These are phyloP conservation scores for Drosophila pseudotalamancana DNA, from an alignment of 2,888 invertebrate species.

Conservation along the genomic window DNA sequence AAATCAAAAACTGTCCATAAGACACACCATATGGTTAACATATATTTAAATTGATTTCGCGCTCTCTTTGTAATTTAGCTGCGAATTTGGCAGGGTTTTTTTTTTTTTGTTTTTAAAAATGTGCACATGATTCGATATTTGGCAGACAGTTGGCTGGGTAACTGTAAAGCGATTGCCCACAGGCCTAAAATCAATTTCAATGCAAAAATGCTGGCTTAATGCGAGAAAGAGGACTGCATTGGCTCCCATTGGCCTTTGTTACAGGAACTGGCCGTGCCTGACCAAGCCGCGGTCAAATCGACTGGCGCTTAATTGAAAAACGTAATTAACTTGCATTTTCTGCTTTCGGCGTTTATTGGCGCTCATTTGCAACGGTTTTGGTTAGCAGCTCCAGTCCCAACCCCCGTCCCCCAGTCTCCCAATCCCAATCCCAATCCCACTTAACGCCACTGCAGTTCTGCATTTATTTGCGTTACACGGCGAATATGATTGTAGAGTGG, in stretches of 20 bases:
- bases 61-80: not conserved
- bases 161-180: slow-evolving; percentile 29
- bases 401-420: too few species aligned
- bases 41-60: too few species aligned
- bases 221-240: slow-evolving; percentile 16
- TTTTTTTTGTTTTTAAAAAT: too few species aligned
- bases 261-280: slow-evolving; percentile 15
- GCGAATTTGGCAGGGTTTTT: too few species aligned
- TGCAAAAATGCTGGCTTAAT: slow-evolving; percentile 52
- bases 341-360: slow-evolving; percentile 77
- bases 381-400: slow-evolving; percentile 22
- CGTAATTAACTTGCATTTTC: slow-evolving; percentile 79
- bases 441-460: slow-evolving; percentile 36
- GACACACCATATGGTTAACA: too few species aligned
- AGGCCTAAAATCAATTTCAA: slow-evolving; percentile 60
- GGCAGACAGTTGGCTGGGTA: slow-evolving; percentile 1
- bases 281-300: slow-evolving; percentile 50
- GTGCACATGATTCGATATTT: too few species aligned
- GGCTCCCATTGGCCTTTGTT: slow-evolving; percentile 21
- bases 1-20: too few species aligned
- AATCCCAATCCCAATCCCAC: slow-evolving; percentile 9
- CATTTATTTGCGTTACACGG: slow-evolving; percentile 65
- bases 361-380: slow-evolving; percentile 72
- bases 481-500: slow-evolving; percentile 20
- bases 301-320: slow-evolving; percentile 74